These are phyloP conservation scores for Podarcis raffonei DNA, from an alignment of 2,113 vertebrate species.

Conservation along the genomic window DNA sequence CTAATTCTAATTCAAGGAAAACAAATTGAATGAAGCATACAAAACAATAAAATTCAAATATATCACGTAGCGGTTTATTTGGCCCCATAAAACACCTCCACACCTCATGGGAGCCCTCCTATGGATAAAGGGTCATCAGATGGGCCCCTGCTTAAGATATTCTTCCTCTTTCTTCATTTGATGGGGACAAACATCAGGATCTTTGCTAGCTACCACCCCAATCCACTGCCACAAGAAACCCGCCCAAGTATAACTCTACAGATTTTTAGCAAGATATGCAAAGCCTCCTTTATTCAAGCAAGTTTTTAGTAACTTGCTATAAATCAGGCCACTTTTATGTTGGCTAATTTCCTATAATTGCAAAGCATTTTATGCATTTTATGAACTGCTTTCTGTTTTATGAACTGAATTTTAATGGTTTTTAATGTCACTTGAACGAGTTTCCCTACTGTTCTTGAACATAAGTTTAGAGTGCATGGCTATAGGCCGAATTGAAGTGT, in stretches of 20 bases:
- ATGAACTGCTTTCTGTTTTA: slow-evolving; percentile 7
- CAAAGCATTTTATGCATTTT: background rate
- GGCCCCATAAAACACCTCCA: background rate
- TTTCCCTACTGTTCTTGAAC: background rate
- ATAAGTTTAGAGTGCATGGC: background rate
- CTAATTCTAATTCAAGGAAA: too few species aligned
- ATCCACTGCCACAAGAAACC: too few species aligned
- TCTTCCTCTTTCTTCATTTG: too few species aligned
- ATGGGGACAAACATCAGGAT: too few species aligned
- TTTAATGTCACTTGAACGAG: background rate
- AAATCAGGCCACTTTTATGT: background rate
- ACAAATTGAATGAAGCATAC: background rate
- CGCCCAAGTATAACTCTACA: background rate
- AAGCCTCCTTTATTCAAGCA: background rate
- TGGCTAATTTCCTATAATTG: background rate
- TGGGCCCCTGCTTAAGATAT: too few species aligned
- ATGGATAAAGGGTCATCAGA: too few species aligned
- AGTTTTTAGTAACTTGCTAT: background rate
- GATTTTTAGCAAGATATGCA: background rate
- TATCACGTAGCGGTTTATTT: background rate
- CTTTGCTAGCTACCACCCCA: too few species aligned
- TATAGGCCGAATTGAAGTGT: background rate
- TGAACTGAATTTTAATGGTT: slow-evolving; percentile 3
- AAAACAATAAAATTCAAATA: background rate
- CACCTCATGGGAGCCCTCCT: background rate